phyloP scores from a whole-genome alignment of 1,140 invertebrate species.

The Panagrolaimus sp. region DNA sequence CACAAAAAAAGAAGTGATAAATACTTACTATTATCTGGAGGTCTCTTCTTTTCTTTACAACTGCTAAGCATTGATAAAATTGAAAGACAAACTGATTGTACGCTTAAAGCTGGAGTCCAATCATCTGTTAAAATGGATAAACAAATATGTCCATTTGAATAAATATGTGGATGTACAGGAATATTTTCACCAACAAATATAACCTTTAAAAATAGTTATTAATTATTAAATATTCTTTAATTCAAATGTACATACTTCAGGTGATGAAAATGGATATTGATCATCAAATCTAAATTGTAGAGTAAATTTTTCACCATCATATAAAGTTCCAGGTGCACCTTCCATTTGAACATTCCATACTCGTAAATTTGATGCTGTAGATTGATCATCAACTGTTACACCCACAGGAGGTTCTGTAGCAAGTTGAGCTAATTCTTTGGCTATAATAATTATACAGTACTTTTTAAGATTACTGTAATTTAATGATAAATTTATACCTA shows the following conservation, averaged over 20 bases:
- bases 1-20: conserved; percentile 4
- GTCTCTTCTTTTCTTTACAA: conserved; percentile 71
- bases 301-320: conserved; percentile 89
- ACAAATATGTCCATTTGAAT: conserved; percentile 98
- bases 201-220: conserved; percentile 64
- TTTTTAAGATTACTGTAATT: too few species aligned
- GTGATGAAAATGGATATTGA: conserved; percentile 96
- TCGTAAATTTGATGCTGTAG: conserved; percentile 22
- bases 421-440: neutral
- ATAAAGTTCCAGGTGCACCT: conserved; percentile 83
- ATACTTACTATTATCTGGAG: conserved; percentile 35
- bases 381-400: neutral
- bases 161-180: conserved; percentile 93
- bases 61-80: conserved; percentile 97
- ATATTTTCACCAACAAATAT: conserved; percentile 92
- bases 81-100: conserved; percentile 74
- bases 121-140: conserved; percentile 95
- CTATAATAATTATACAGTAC: neutral
- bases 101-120: conserved; percentile 93
- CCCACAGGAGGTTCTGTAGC: neutral
- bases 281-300: conserved; percentile 91
- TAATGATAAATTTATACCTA: too few species aligned
- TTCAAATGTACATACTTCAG: conserved; percentile 67
- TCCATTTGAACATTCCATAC: conserved; percentile 85
- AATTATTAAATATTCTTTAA: conserved; percentile 22